Evolutionary conservation across 2,113 vertebrate species (phyloP).

Genomic region (Rhinichthys klamathensis): DNA sequence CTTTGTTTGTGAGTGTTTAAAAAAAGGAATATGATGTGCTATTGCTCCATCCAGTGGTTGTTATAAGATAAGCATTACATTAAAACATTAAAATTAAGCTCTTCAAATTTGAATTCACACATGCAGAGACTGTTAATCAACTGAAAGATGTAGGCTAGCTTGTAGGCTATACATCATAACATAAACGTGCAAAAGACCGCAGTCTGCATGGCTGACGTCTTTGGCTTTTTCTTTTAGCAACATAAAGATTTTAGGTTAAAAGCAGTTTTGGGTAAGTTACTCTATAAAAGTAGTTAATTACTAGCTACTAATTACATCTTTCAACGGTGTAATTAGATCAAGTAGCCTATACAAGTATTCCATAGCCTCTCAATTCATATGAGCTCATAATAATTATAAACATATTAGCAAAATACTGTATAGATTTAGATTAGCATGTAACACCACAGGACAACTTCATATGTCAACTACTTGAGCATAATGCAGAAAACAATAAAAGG

Average conservation of each 20-base stretch:
- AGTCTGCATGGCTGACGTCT: too few relatives aligned
- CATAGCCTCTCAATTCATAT: too few relatives aligned
- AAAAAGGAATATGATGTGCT: not conserved
- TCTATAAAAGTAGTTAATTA: too few relatives aligned
- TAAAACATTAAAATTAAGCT: not conserved
- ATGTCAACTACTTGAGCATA: not conserved
- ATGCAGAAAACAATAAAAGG: not conserved
- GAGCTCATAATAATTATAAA: too few relatives aligned
- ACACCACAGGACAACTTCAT: not conserved
- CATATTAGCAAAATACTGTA: too few relatives aligned
- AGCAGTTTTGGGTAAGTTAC: too few relatives aligned
- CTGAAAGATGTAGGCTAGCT: not conserved
- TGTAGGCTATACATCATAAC: not conserved
- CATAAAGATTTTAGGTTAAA: not conserved
- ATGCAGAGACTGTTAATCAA: not conserved
- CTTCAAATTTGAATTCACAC: not conserved
- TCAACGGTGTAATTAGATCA: too few relatives aligned
- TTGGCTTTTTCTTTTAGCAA: not conserved
- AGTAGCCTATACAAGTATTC: too few relatives aligned
- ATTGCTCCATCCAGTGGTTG: conserved; percentile 45
- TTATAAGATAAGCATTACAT: not conserved
- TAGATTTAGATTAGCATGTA: not conserved
- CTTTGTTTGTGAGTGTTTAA: not conserved
- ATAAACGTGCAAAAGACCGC: not conserved
- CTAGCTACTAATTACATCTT: too few relatives aligned